phyloP scores from a whole-genome alignment of 2,888 invertebrate species.

The Apamea monoglypha region DNA sequence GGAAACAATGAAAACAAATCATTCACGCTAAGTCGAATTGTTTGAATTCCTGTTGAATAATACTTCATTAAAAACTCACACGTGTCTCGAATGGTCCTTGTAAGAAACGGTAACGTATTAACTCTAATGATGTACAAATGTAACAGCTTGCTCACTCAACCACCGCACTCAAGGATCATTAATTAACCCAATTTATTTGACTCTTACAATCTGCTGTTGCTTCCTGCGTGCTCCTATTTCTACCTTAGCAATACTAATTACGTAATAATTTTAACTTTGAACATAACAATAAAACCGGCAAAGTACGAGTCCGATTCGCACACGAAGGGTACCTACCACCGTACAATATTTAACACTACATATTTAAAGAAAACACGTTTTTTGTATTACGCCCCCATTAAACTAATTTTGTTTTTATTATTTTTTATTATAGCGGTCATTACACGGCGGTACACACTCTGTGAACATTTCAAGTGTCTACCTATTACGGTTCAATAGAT shows the following conservation, averaged over 20 bases:
- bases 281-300: background rate
- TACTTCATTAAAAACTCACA: background rate
- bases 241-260: background rate
- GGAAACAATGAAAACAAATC: constrained; percentile 2
- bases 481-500: background rate
- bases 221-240: constrained; percentile 19
- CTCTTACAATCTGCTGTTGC: constrained; percentile 27
- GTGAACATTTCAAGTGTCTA: background rate
- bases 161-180: constrained; percentile 47
- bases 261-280: background rate
- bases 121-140: constrained; percentile 60
- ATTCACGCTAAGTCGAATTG: no score
- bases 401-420: background rate
- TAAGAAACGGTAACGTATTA: constrained; percentile 33
- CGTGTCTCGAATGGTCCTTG: constrained; percentile 4
- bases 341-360: background rate
- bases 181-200: constrained; percentile 55
- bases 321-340: background rate
- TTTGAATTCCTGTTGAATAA: constrained; percentile 21
- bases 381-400: no score
- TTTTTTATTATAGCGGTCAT: background rate
- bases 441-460: background rate
- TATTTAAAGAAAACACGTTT: background rate
- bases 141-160: constrained; percentile 54
- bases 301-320: background rate